Conservation (phyloP, 1,140 invertebrate species). For the Drosophila ficusphila region DNA sequence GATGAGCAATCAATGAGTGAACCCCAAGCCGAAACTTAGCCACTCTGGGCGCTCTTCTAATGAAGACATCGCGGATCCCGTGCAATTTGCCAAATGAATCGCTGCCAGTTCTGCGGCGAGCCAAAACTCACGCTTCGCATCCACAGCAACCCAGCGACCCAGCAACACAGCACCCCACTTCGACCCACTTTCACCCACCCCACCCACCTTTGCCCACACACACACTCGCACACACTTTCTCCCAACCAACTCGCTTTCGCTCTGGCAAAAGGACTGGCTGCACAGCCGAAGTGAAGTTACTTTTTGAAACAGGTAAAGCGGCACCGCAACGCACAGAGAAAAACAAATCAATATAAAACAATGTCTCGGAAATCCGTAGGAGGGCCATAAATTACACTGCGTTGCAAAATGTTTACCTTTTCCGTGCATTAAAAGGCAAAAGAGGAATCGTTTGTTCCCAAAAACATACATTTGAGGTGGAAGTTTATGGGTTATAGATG, state of each 20-base stretch:
- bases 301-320: constrained; percentile 30
- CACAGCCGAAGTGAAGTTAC: constrained; percentile 17
- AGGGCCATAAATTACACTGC: neutral
- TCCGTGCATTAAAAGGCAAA: too few relatives aligned
- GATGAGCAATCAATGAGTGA: constrained; percentile 19
- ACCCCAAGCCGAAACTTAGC: neutral
- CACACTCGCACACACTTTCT: neutral
- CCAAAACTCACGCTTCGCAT: constrained; percentile 5
- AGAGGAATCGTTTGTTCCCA: too few relatives aligned
- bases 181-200: neutral
- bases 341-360: neutral
- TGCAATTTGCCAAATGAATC: constrained; percentile 58
- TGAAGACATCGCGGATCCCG: constrained; percentile 24
- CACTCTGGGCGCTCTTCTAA: constrained; percentile 12
- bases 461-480: too few relatives aligned
- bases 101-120: constrained; percentile 34
- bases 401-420: too few relatives aligned
- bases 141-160: too few relatives aligned
- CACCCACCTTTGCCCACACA: neutral
- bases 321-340: neutral
- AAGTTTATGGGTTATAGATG: too few relatives aligned
- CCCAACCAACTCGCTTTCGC: neutral
- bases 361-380: neutral
- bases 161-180: neutral
- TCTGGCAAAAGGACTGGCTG: constrained; percentile 10